Conservation (phyloP, 2,113 vertebrate species). For the Andinoacara biseriatus region DNA sequence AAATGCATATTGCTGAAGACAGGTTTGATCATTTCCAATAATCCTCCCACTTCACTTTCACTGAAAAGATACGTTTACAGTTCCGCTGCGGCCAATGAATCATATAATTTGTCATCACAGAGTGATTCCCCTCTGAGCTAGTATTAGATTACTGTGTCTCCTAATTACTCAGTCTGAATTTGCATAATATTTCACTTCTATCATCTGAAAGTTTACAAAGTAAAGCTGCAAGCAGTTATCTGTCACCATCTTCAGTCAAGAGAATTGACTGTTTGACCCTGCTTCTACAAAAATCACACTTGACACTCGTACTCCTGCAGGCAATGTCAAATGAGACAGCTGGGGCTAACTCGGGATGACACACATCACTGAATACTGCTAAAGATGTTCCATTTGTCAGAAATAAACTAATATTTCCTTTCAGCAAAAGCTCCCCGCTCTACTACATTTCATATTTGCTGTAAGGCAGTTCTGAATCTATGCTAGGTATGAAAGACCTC, state of each 20-base stretch:
- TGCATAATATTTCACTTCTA: conserved; percentile 60
- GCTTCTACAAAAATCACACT: conserved; percentile 70
- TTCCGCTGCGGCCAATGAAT: conserved; percentile 60
- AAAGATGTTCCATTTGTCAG: conserved; percentile 67
- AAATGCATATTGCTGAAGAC: conserved; percentile 5
- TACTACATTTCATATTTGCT: conserved; percentile 50
- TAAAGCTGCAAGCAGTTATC: conserved; percentile 73
- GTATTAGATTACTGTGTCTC: conserved; percentile 61
- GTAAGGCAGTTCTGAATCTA: conserved; percentile 41
- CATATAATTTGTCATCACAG: conserved; percentile 64
- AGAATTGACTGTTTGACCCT: conserved; percentile 73
- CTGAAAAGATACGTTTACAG: conserved; percentile 50
- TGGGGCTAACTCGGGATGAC: conserved; percentile 64
- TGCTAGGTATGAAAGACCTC: conserved; percentile 54
- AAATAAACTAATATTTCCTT: conserved; percentile 70
- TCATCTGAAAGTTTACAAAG: conserved; percentile 65
- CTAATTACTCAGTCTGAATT: conserved; percentile 72
- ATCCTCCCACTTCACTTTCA: conserved; percentile 11
- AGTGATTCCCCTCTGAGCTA: conserved; percentile 60
- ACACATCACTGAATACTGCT: conserved; percentile 60
- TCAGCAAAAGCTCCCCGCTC: conserved; percentile 50
- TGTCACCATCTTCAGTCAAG: conserved; percentile 63
- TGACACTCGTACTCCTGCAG: conserved; percentile 69
- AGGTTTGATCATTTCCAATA: conserved; percentile 6
- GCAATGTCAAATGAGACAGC: conserved; percentile 77